Base-by-base conservation (phyloP, 2,888 invertebrate species). In the Halocaridina rubra region DNA sequence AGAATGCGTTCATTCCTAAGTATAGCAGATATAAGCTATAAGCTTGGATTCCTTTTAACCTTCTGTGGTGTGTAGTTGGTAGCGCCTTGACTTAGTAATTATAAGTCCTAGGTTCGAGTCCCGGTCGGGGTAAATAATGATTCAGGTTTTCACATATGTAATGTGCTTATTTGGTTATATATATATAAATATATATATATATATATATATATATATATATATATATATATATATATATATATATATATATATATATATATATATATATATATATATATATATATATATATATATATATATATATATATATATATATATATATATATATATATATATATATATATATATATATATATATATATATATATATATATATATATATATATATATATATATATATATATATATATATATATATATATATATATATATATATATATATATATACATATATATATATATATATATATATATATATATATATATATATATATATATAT, bases 331-430 rank as follows among this genome's bases (percentile, higher is more conserved):
- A 1, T 24, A 19, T 1, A 19, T 24, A 19, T 24, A 3, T 4
- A 1, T 8, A 64, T 8, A 3, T 27, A 64, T 27, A 64, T 8
- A 64, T 8, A 64, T 27, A 3, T 27, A 64, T 2, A 64, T 2
- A 64, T 3, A 64, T 27, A 64, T 10, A 64, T 10, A 29, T 2
- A 64, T 4, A 64, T 4, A 64, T 22, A 64, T 4, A 64, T 64
- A 64, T 64, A 64, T 64, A 64, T 64, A 4, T 64, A 1, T 64
- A 4, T 64, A 22, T 64, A 22, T 64, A 64, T 2, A 64, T 64
- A 64, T 64, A 64, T 64, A 64, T 64, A 64, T 64, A 64, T 64
- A 64, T 64, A 64, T 64, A 64, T 39, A 39, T 39, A 39, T 39
- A 39, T 39, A 39, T 39, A 39, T 39, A 39, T 39, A 39, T 39